Evolutionary conservation across 2,888 invertebrate genomes (phyloP), one percentile per base, ranked within the genome.

Genomic region (Eulithis prunata): DNA sequence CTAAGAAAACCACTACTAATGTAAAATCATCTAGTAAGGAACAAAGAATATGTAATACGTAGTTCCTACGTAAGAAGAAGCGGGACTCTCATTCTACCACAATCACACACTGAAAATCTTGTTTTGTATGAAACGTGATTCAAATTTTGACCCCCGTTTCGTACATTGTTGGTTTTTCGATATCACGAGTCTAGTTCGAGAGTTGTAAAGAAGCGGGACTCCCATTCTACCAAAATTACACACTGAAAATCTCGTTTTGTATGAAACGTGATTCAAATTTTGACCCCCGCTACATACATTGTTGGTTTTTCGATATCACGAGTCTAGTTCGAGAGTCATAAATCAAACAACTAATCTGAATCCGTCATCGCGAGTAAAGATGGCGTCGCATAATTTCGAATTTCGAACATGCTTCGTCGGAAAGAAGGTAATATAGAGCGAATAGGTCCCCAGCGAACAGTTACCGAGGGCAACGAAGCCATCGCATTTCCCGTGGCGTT

Each of bases 281-380:
- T 21, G 21, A 21, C 21, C 21, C 21, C 21, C 21, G 21, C 2
- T 21, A 1, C 21, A 21, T 21, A 21, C 21, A 21, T 21, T 21
- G 21, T 21, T 21, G 1, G 21, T 21, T 21, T 21, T 21, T 21
- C 21, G 21, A 21, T 1, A 21, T 1, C 21, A 21, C 21, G 21
- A 21, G 21, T 21, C 21, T 21, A 21, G 21, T 21, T 21, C 2
- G 21, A 21, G 21, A 21, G 21, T 1, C 36, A 52, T 62, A 61
- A 66, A 84, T 85, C 86, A 83, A 77, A 76, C 68, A 70, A 69
- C 73, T 78, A 80, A 84, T 84, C 82, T 85, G 84, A 86, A 85
- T 85, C 81, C 81, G 87, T 88, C 88, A 86, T 82, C 87, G 80
- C 76, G 76, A 81, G 79, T 82, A 82, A 87, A 86, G 82, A 86